phyloP scores from a whole-genome alignment of 2,797 vertebrate species.

The Monodelphis domestica region DNA sequence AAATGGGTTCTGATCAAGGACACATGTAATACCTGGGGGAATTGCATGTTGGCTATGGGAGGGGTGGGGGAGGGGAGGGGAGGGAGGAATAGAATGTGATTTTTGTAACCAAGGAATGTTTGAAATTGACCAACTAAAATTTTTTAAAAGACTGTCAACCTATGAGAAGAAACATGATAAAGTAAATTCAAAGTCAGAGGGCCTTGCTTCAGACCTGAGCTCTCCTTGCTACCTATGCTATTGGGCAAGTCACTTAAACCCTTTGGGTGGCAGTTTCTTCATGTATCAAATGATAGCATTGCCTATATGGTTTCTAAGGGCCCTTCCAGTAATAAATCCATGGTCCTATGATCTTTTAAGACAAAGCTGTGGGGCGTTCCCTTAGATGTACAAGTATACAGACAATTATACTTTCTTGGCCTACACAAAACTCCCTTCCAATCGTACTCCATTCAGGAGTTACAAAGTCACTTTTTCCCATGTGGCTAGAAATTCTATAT shows the following conservation, averaged over 20 bases:
- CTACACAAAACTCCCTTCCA: not conserved
- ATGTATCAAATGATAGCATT: not conserved
- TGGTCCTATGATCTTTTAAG: not conserved
- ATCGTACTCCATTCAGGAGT: not conserved
- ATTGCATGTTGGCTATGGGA: too few species aligned
- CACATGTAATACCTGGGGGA: too few species aligned
- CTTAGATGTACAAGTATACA: not conserved
- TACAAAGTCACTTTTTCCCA: not conserved
- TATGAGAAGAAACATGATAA: not conserved
- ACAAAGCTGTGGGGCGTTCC: not conserved
- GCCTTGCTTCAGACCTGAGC: not conserved
- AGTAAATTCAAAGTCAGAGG: not conserved
- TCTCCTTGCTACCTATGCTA: not conserved
- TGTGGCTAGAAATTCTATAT: not conserved
- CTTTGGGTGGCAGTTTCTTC: not conserved
- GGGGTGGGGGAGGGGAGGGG: too few species aligned
- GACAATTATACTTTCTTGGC: slow-evolving; percentile 10
- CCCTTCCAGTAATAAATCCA: not conserved
- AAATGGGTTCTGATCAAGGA: too few species aligned
- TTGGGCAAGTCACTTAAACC: not conserved
- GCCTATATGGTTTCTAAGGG: not conserved
- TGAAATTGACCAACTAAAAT: too few species aligned
- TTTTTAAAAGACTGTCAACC: not conserved
- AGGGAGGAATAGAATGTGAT: too few species aligned
- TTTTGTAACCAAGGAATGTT: too few species aligned